These are phyloP conservation scores for Drosophila lacicola DNA, from an alignment of 2,888 invertebrate genomes.

Conservation along the genomic window DNA sequence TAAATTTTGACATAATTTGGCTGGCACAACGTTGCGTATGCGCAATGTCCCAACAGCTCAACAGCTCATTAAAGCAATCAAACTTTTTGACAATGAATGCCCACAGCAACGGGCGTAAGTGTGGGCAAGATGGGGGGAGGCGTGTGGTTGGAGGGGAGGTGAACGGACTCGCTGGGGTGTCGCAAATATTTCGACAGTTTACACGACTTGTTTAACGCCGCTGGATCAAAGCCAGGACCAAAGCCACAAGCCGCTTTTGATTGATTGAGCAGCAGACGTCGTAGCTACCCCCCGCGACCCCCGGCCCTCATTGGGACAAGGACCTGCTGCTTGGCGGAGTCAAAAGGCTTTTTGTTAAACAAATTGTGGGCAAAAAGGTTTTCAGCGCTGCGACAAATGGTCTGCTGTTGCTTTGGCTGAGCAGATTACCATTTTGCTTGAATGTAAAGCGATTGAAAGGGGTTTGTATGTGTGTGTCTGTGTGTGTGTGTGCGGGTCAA, in stretches of 20 bases:
- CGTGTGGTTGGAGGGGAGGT: neutral
- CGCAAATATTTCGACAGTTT: conserved; percentile 72
- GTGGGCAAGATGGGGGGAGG: too few species aligned
- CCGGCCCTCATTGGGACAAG: conserved; percentile 6
- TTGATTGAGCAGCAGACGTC: conserved; percentile 62
- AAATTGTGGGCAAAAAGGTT: conserved; percentile 71
- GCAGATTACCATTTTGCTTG: conserved; percentile 58
- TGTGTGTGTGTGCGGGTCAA: conserved; percentile 42
- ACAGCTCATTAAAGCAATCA: conserved; percentile 73
- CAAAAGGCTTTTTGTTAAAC: conserved; percentile 79
- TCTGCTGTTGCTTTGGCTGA: conserved; percentile 28
- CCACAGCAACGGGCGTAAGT: neutral
- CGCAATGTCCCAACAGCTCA: conserved; percentile 51
- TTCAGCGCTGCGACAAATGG: conserved; percentile 19
- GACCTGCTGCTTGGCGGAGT: conserved; percentile 42
- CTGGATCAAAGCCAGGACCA: conserved; percentile 44
- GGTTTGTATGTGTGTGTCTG: neutral
- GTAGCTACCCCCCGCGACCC: too few species aligned
- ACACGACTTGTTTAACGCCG: conserved; percentile 65
- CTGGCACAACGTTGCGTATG: conserved; percentile 52
- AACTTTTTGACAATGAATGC: conserved; percentile 23
- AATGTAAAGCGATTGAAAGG: conserved; percentile 47
- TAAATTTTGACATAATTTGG: conserved; percentile 61
- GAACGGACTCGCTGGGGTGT: conserved; percentile 6
- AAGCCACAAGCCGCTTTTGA: conserved; percentile 69